phyloP scores from a whole-genome alignment of 2,113 vertebrate species.

The Epinephelus moara region DNA sequence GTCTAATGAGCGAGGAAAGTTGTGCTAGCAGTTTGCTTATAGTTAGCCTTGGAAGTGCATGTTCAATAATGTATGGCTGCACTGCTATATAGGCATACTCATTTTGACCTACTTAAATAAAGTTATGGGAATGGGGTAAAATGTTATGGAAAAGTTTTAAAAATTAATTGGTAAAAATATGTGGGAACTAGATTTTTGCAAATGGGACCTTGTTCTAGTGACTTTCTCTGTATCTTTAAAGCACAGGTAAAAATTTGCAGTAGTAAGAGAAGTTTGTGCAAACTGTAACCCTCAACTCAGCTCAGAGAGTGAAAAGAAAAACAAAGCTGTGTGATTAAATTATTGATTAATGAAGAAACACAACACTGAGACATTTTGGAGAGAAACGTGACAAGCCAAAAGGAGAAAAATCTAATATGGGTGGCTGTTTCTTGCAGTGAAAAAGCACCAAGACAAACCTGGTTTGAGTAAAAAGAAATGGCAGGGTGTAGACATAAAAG shows the following conservation, averaged over 20 bases:
- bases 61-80: no score
- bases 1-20: no score
- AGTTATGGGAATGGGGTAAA: no score
- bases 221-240: neutral
- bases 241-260: neutral
- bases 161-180: no score
- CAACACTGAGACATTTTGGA: neutral
- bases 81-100: no score
- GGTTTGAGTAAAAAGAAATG: neutral
- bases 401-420: neutral
- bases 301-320: neutral
- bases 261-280: neutral
- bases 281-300: neutral
- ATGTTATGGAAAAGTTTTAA: no score
- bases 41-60: no score
- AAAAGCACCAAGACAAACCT: neutral
- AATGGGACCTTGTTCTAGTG: no score
- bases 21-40: no score
- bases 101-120: no score
- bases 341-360: slow-evolving; percentile 13
- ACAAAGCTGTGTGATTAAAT: neutral
- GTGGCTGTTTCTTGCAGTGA: neutral
- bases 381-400: neutral
- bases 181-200: neutral
- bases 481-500: neutral